phyloP scores from a whole-genome alignment of 2,113 vertebrate species.

The Naja naja region DNA sequence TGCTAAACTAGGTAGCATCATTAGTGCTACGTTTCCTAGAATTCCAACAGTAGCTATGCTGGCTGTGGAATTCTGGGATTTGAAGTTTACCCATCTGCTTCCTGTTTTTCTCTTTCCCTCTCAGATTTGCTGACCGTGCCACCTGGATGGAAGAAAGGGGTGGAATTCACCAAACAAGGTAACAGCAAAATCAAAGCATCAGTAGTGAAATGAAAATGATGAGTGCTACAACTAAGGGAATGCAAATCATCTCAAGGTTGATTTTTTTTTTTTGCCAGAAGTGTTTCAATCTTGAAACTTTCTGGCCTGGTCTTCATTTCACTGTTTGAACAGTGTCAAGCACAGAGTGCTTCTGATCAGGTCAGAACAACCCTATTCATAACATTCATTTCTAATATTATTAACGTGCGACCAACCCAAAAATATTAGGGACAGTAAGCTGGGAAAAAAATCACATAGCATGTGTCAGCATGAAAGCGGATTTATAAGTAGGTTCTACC shows the following conservation, averaged over 20 bases:
- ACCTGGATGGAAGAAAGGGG: conserved; percentile 81
- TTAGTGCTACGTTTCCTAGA: neutral
- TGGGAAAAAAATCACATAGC: neutral
- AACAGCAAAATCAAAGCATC: neutral
- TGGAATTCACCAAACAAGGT: conserved; percentile 74
- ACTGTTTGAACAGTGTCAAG: neutral
- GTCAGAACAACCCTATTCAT: neutral
- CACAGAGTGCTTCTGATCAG: neutral
- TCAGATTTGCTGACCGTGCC: conserved; percentile 81
- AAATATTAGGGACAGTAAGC: neutral
- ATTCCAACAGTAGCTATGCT: neutral
- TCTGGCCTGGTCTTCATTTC: neutral
- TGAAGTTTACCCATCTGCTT: neutral
- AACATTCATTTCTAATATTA: neutral
- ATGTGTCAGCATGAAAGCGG: too few species aligned
- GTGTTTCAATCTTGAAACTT: neutral
- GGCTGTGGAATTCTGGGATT: neutral
- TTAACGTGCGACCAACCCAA: neutral
- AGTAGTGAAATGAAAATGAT: neutral
- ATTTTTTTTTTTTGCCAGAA: neutral
- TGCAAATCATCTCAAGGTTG: neutral
- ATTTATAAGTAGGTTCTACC: neutral
- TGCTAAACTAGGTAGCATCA: neutral
- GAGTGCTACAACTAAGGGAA: neutral
- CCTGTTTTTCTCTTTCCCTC: neutral